Conservation (phyloP, 2,888 invertebrate genomes). For the Hypercompe scribonia region DNA sequence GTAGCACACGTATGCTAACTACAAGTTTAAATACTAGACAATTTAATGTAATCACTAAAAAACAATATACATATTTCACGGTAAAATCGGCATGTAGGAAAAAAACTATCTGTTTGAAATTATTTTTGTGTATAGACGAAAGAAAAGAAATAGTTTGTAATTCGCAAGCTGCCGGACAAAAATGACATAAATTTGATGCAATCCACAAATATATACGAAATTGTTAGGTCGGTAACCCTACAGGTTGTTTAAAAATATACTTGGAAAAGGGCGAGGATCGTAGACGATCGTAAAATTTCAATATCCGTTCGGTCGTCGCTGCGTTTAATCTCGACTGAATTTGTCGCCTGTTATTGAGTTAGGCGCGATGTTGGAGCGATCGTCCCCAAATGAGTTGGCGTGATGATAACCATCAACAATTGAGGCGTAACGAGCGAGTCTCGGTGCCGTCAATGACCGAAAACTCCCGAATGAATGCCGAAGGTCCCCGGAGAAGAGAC, state of each 20-base stretch:
- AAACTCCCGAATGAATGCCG: constrained; percentile 15
- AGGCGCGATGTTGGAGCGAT: constrained; percentile 46
- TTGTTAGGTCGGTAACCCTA: constrained; percentile 13
- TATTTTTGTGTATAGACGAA: background rate
- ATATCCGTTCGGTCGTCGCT: constrained; percentile 65
- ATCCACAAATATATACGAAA: background rate
- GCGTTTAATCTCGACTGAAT: constrained; percentile 69
- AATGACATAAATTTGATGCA: background rate
- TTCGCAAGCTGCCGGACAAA: background rate
- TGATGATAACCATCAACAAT: constrained; percentile 60
- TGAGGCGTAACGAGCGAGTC: constrained; percentile 46
- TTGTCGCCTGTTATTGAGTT: constrained; percentile 63
- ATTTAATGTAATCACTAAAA: background rate
- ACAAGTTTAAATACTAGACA: background rate
- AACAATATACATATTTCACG: too few relatives aligned
- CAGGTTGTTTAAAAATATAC: constrained; percentile 57
- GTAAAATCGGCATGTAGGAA: background rate
- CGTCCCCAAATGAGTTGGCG: constrained; percentile 50
- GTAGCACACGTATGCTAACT: background rate
- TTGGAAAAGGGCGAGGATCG: constrained; percentile 59
- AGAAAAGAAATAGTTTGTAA: background rate
- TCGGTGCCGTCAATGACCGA: constrained; percentile 24
- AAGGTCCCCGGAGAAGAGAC: constrained; percentile 19
- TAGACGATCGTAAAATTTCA: constrained; percentile 73
- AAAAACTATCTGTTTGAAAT: background rate